Conservation (phyloP, 53 echinoderm and acorn worm genomes). For the Astropecten irregularis region DNA sequence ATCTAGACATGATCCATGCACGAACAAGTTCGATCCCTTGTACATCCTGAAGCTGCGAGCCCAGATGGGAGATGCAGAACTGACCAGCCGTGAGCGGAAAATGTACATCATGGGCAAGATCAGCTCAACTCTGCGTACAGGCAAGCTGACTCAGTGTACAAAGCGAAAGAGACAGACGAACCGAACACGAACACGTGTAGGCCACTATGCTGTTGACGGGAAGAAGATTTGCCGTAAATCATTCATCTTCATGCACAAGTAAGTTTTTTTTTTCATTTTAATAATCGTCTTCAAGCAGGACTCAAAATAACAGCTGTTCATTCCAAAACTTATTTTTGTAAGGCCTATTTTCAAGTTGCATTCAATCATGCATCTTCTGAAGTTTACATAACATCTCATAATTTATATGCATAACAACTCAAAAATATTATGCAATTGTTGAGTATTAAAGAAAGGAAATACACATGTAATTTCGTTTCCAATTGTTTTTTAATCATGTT, state of each 20-base stretch:
- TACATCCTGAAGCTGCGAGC: conserved; percentile 34
- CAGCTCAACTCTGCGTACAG: conserved; percentile 11
- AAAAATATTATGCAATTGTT: neutral
- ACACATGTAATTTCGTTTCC: no score
- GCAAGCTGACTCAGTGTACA: neutral
- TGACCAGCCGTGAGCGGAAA: conserved; percentile 33
- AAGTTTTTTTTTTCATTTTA: neutral
- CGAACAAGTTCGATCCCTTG: conserved; percentile 15
- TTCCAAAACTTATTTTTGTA: no score
- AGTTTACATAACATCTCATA: neutral
- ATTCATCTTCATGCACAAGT: conserved; percentile 52
- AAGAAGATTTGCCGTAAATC: conserved; percentile 38
- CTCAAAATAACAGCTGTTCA: no score
- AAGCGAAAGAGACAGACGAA: neutral
- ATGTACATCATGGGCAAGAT: conserved; percentile 55
- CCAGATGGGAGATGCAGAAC: conserved; percentile 33
- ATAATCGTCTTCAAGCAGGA: no score
- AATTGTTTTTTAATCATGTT: neutral
- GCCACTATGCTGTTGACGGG: conserved; percentile 21
- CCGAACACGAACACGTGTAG: neutral
- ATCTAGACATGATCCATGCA: conserved; percentile 7
- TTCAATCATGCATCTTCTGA: neutral
- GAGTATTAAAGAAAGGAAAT: neutral
- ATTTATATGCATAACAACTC: neutral
- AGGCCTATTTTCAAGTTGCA: neutral